These are phyloP conservation scores for Callaeas wilsoni DNA, from an alignment of 2,113 vertebrate species.

Conservation along the genomic window DNA sequence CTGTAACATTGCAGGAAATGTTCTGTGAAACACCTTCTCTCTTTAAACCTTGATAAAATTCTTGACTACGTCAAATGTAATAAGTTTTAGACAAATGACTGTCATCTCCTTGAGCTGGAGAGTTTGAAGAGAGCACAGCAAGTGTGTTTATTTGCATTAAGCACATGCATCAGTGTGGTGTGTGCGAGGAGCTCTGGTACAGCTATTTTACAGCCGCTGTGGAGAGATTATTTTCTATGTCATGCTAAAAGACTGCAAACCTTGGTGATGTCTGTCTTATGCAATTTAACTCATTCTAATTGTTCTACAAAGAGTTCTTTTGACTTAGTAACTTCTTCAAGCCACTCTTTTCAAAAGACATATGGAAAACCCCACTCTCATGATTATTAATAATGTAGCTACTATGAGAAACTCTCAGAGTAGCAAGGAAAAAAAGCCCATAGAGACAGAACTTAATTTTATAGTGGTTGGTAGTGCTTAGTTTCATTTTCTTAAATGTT, in stretches of 20 bases:
- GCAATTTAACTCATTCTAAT: conserved; percentile 63
- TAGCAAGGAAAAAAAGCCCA: conserved; percentile 16
- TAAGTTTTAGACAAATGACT: conserved; percentile 48
- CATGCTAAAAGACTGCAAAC: conserved; percentile 43
- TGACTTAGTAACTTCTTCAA: conserved; percentile 51
- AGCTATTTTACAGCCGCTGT: not conserved
- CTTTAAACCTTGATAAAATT: conserved; percentile 47
- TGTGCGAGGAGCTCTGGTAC: not conserved
- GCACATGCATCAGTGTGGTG: not conserved
- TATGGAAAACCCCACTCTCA: conserved; percentile 6
- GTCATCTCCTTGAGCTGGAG: conserved; percentile 24
- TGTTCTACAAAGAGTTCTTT: conserved; percentile 62
- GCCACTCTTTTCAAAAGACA: conserved; percentile 48
- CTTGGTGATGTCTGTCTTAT: conserved; percentile 52
- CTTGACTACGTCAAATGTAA: conserved; percentile 21
- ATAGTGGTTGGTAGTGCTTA: conserved; percentile 15
- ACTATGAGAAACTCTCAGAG: conserved; percentile 35
- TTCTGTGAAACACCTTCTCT: conserved; percentile 26
- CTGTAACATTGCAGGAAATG: not conserved
- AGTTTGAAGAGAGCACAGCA: conserved; percentile 21
- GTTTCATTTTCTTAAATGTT: conserved; percentile 54
- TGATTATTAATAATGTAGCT: conserved; percentile 54
- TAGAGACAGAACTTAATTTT: conserved; percentile 43
- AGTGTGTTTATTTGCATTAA: conserved; percentile 46
- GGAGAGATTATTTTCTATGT: not conserved